Base-by-base conservation (phyloP, 2,113 vertebrate genomes). In the Zosterops lateralis region DNA sequence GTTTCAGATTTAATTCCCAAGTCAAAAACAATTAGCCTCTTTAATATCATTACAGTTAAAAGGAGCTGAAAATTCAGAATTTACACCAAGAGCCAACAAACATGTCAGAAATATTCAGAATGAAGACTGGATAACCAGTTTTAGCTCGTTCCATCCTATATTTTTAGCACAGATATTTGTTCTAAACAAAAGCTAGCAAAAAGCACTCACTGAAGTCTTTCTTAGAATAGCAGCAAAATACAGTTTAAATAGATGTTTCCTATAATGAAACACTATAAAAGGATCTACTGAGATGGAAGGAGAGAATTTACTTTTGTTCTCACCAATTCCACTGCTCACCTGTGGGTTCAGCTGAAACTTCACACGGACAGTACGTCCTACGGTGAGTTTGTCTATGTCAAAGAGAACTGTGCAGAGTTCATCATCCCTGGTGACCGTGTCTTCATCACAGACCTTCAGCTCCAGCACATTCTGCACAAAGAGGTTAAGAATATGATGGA, bases 351-450 rank as follows among this genome's bases (percentile, higher is more conserved):
- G 94, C 44, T 97, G 96, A 44, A 98, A 98, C 73, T 95, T 98
- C 72, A 98, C 92, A 0, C 97, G 96, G 76, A 96, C 96, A 47
- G 96, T 98, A 24, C 97, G 96, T 67, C 97, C 96, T 56, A 97
- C 87, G 20, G 96, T 97, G 79, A 98, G 97, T 75, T 98, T 98
- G 36, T 94, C 95, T 79, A 98, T 96, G 87, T 98, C 98, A 62
- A 98, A 98, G 81, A 98, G 90, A 87, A 98, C 82, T 6, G 98
- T 98, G 90, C 97, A 96, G 87, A 98, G 97, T 18, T 98, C 97
- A 10, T 98, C 98, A 16, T 98, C 97, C 85, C 94, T 96, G 44
- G 97, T 98, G 32, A 97, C 3, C 0, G 81, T 86, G 72, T 98
- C 98, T 85, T 98, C 98, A 79, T 98, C 98, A 44, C 97, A 97